Conservation (phyloP, 2,888 invertebrate species). For the Toxonevra muliebris region DNA sequence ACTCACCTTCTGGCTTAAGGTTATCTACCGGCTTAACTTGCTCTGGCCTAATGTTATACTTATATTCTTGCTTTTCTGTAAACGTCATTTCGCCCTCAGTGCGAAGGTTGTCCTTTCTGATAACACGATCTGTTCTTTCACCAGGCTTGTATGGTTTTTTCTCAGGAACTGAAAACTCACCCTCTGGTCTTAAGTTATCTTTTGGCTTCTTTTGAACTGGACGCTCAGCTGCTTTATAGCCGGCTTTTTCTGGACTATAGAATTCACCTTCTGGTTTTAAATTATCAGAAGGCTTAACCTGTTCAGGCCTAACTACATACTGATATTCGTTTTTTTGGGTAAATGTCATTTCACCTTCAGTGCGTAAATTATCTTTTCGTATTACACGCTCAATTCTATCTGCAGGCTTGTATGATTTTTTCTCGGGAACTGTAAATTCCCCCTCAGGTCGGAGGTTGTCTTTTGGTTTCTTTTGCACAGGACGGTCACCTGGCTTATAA, state of each 20-base stretch:
- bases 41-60: conserved; percentile 61
- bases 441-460: conserved; percentile 71
- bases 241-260: conserved; percentile 66
- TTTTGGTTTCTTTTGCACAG: conserved; percentile 63
- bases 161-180: conserved; percentile 65
- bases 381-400: conserved; percentile 65
- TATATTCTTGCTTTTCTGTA: conserved; percentile 51
- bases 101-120: conserved; percentile 67
- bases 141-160: conserved; percentile 67
- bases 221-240: conserved; percentile 66
- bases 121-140: conserved; percentile 65
- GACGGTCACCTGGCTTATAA: conserved; percentile 56
- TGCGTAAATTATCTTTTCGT: conserved; percentile 71
- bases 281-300: conserved; percentile 62
- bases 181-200: conserved; percentile 59
- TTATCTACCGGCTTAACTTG: conserved; percentile 70
- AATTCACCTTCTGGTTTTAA: conserved; percentile 71
- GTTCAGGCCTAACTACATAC: conserved; percentile 66
- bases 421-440: conserved; percentile 66
- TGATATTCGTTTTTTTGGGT: conserved; percentile 65
- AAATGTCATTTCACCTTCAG: conserved; percentile 68
- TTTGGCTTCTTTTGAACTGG: conserved; percentile 67
- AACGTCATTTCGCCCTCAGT: conserved; percentile 63
- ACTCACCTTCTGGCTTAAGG: conserved; percentile 67
- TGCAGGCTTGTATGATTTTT: conserved; percentile 64